Evolutionary conservation across 92 coral and sea anemone genomes (phyloP), one percentile per base, ranked within the genome.

Genomic region (Heteractis magnifica): DNA sequence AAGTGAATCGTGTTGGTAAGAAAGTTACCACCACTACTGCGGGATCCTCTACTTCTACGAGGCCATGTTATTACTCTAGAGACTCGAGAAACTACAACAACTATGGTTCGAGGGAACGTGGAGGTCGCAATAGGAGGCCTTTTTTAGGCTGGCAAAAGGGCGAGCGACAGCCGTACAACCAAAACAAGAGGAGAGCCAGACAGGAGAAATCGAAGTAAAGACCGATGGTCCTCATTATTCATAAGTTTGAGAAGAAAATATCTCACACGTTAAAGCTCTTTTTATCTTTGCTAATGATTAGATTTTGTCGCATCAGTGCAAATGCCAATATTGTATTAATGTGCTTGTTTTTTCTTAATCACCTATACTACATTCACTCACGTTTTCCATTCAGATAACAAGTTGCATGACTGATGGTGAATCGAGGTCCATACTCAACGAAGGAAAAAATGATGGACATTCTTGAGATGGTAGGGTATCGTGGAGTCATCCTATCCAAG

Each of bases 401-500:
- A 78, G 52, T 44, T 90, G 93, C 78, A 79, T 71, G 51, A 87
- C 55, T 84, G 79, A 90, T 87, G 88, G 77, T n/a, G 87, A 85
- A 76, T 77, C 87, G 50, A 77, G 87, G 53, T 68, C 87, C 50
- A 51, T 84, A 72, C 87, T 89, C 18, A 76, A 56, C 80, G 86
- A 90, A 87, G n/a, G 93, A 90, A 44, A 50, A 82, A 77, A 90
- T 82, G 77, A 52, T 87, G 79, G 93, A 87, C 72, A 88, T 84
- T 81, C 84, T 87, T 56, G 88, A 83, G 84, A 80, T 79, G 74
- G 84, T 79, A 64, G 93, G 93, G 79, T 90, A 87, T 82, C 79
- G 88, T 68, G 88, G 90, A 58, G 88, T n/a, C n/a, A n/a, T 87
- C 76, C 87, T 82, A 49, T 77, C 93, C 85, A 90, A 90, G 81